Base-by-base conservation (phyloP, 2,113 vertebrate species). In the Salvelinus alpinus region DNA sequence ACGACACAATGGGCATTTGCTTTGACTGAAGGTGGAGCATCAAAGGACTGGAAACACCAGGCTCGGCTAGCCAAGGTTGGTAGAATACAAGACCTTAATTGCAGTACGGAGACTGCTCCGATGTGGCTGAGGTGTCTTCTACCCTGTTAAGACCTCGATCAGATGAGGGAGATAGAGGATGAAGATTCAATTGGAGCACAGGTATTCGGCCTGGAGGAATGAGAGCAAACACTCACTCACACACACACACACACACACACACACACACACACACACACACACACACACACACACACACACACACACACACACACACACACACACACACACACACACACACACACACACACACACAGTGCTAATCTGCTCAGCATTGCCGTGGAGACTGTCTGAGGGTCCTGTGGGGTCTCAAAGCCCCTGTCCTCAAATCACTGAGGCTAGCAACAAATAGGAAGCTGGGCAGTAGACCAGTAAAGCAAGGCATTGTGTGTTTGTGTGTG, bases 351-450 rank as follows among this genome's bases (percentile, higher is more conserved):
- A 44, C 38, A 44, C 9, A 44, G 71, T 74, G 34, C 66, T 79
- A 79, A 74, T 74, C 77, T 66, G 54, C 66, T 70, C 66, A 70
- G 66, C 72, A 74, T 79, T 67, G 66, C 77, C 73, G 74, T 79
- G 77, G 77, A 74, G 71, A 85, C 34, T 22, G 70, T 44, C 38
- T 44, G 38, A 44, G 38, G 38, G 38, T 44, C 9, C 9, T 11
- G 38, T 44, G 38, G 38, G 38, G 38, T 11, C 38, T 44, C 38
- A 44, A 44, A 44, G 38, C 9, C 38, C 9, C 38, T 44, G 38
- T 73, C 31, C 48, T 77, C 74, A 69, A 76, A 72, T 70, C 71
- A 70, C 65, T 70, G 38, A 22, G 20, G 74, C 64, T 51, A 27
- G 38, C 38, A 11, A 0, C n/a, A 18, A 13, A 2, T 22, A 6